A percentile compares a stretch with the other conserved stretches of the same genome.
Evolutionary conservation across 1,140 invertebrate species (phyloP).

Genomic region (Aporrectodea caliginosa): DNA sequence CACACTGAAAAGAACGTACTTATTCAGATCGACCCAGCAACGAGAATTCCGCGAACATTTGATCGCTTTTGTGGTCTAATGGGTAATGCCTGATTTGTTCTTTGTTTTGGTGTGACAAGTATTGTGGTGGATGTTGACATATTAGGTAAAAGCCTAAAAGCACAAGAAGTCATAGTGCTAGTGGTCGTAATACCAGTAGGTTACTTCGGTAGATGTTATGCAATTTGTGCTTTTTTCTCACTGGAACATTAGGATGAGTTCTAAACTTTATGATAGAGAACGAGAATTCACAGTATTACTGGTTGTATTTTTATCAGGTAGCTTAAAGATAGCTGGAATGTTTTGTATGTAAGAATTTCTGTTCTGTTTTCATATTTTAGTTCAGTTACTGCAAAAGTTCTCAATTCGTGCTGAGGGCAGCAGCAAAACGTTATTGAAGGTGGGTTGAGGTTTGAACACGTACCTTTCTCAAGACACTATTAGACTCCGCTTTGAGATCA

Average conservation of each 20-base stretch:
- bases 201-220: slow-evolving; percentile 32
- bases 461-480: too few species aligned
- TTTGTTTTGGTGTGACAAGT: not conserved
- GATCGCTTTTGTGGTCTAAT: slow-evolving; percentile 97
- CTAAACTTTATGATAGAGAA: not conserved
- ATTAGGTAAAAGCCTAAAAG: not conserved
- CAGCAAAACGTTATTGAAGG: slow-evolving; percentile 83
- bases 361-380: slow-evolving; percentile 62
- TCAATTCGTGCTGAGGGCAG: slow-evolving; percentile 83
- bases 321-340: too few species aligned
- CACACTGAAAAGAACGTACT: slow-evolving; percentile 94
- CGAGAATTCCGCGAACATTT: slow-evolving; percentile 94
- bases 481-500: too few species aligned
- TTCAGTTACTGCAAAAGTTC: slow-evolving; percentile 93
- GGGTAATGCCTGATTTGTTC: slow-evolving; percentile 63
- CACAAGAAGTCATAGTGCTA: not conserved
- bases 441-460: slow-evolving; percentile 36
- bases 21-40: slow-evolving; percentile 98
- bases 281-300: too few species aligned
- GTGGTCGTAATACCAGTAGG: slow-evolving; percentile 32
- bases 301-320: too few species aligned
- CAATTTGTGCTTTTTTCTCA: slow-evolving; percentile 22
- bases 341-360: too few species aligned
- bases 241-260: not conserved
- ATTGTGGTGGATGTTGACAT: not conserved